Evolutionary conservation across 2,113 vertebrate species (phyloP), one percentile per base, ranked within the genome.

Genomic region (Mustela lutreola): DNA sequence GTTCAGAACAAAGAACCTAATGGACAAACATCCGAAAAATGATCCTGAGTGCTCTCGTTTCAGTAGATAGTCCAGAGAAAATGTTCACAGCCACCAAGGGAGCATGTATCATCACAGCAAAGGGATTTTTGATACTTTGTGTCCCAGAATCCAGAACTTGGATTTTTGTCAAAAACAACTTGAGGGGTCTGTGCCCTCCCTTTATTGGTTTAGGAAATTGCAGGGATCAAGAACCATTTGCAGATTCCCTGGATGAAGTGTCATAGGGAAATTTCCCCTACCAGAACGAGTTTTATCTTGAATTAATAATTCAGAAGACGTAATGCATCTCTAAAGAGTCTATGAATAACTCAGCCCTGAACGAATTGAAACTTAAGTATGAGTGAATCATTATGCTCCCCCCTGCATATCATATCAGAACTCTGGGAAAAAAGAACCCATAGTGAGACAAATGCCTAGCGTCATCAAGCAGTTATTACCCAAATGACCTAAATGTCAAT

Each of bases 301-400:
- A 96, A 92, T 96, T 88, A 97, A 92, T 90, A 93, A 87, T 95
- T 95, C 79, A 95, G 89, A 96, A 95, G 60, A 95, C 75, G 48
- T 42, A 95, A 78, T 33, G 12, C 1, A 83, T 94, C 58, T 88
- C 89, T 90, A 96, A 98, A 93, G 56, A 96, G 58, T 56, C 75
- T 96, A 71, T 94, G 62, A 96, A 92, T 94, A 96, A 76, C 53
- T 95, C 83, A 93, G 31, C 70, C 42, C 33, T 94, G 83, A 93
- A 87, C 26, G 39, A 81, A 90, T 31, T 89, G 78, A 80, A 91
- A 95, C 33, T 93, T 88, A 92, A 96, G 53, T 91, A 26, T 83
- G 89, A 97, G 16, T 78, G 63, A 94, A 67, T 94, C 63, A 93
- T 94, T 95, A 90, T 89, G 45, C 26, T 96, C 91, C 91, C 58